Percentiles rank a stretch among this genome's conserved stretches.
Evolutionary conservation across 2,888 invertebrate genomes (phyloP).

Genomic region (Lasioglossum leucozonium): DNA sequence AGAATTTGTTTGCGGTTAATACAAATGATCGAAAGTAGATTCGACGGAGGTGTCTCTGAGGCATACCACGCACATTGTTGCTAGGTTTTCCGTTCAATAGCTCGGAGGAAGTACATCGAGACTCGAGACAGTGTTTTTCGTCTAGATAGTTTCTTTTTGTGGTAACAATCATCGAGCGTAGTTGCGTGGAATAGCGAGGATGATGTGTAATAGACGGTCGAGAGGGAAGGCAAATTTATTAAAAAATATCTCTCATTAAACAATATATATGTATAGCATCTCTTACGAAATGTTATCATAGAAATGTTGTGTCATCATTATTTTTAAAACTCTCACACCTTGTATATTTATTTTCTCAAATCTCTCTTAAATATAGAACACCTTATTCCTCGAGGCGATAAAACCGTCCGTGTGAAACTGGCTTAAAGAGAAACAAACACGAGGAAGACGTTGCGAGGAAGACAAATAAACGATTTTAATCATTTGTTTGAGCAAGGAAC

Average conservation of each 20-base stretch:
- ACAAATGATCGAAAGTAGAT: neutral
- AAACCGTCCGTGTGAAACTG: neutral
- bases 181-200: constrained; percentile 14
- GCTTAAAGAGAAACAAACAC: neutral
- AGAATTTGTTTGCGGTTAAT: neutral
- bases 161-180: constrained; percentile 37
- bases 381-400: neutral
- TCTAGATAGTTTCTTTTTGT: constrained; percentile 34
- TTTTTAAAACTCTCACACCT: neutral
- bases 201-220: neutral
- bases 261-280: neutral
- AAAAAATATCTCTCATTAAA: neutral
- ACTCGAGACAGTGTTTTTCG: constrained; percentile 31
- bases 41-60: constrained; percentile 16
- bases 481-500: neutral
- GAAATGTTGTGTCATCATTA: neutral
- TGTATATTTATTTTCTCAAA: neutral
- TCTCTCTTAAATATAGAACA: neutral
- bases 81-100: constrained; percentile 31
- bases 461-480: constrained; percentile 2
- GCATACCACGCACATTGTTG: constrained; percentile 46
- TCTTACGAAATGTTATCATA: neutral
- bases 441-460: neutral
- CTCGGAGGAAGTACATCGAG: constrained; percentile 35
- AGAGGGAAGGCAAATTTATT: constrained; percentile 15